Base-by-base conservation (phyloP, 2,113 vertebrate species). In the Ursus arctos region DNA sequence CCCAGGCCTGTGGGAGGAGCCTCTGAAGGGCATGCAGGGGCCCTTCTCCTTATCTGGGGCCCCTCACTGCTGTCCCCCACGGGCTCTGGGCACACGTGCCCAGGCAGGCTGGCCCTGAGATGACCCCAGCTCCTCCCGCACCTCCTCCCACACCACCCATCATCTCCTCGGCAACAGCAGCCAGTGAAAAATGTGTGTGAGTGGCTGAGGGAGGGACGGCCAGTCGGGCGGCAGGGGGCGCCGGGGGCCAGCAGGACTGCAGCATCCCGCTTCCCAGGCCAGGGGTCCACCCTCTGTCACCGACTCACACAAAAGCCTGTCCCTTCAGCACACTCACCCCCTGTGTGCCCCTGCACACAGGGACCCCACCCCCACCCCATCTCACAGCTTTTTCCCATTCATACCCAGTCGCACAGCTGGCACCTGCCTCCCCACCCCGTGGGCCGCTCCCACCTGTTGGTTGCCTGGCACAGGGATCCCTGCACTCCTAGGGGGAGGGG, bases 91-190 rank as follows among this genome's bases (percentile, higher is more conserved):
- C 71, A 97, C 65, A 15, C 36, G 51, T 92, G 53, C 83, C 95
- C 83, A 84, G 89, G 88, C 88, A 90, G 69, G 51, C 84, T 96
- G 92, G 74, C 95, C 96, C 93, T 67, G 86, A 3, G 2, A 36
- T 95, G 95, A 97, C 96, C 97, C 88, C 28, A 7, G 82, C 85
- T 81, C 65, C 93, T 96, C 55, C 55, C 13, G 26, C 74, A 49
- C 74, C 88, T 85, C 72, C 59, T 95, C 57, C 89, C 24, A 11
- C 51, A 19, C 82, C 40, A 6, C 87, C 77, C 51, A 53, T 88
- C 85, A 89, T 84, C 83, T 97, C 76, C 86, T 67, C 21, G 11
- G 93, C 85, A 94, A 82, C 89, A 61, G 85, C 92, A 80, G 79
- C 79, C 2, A 1, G 61, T 79, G 94, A 85, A 94, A 84, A 97